A percentile compares a stretch with the other conserved stretches of the same genome.
phyloP scores from a whole-genome alignment of 1,140 invertebrate genomes.

The Leptestheria dahalacensis region DNA sequence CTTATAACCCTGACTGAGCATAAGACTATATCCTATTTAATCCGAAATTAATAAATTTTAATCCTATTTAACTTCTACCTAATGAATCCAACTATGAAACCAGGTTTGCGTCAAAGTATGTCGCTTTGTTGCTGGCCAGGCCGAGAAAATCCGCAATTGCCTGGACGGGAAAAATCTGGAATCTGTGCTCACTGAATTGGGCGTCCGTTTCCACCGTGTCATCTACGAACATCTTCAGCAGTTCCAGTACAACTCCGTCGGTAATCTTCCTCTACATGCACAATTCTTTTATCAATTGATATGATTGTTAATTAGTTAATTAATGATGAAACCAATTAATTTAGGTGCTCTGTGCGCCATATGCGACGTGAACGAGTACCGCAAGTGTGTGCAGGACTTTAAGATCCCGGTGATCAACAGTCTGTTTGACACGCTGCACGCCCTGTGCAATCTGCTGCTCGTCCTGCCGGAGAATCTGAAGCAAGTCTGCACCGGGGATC shows the following conservation, averaged over 20 bases:
- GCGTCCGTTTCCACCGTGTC: constrained; percentile 76
- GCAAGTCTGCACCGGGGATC: constrained; percentile 86
- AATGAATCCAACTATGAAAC: neutral
- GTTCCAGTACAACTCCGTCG: constrained; percentile 89
- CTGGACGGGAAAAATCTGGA: constrained; percentile 89
- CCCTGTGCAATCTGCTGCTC: constrained; percentile 85
- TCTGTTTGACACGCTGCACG: constrained; percentile 86
- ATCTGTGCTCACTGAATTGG: constrained; percentile 72
- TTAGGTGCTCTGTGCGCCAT: constrained; percentile 90
- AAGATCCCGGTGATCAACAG: constrained; percentile 59
- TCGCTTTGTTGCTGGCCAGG: constrained; percentile 60
- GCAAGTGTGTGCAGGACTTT: constrained; percentile 61
- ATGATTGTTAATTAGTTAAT: too few species aligned
- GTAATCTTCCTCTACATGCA: constrained; percentile 29
- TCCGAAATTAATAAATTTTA: too few species aligned
- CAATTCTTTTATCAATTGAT: neutral
- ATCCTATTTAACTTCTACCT: neutral
- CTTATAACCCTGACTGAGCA: too few species aligned
- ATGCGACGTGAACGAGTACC: constrained; percentile 90
- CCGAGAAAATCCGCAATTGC: constrained; percentile 61
- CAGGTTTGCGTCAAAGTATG: constrained; percentile 79
- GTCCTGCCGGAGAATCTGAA: constrained; percentile 92
- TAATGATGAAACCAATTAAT: too few species aligned
- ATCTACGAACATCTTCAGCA: constrained; percentile 89
- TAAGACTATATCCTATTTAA: too few species aligned